phyloP scores from a whole-genome alignment of 2,888 invertebrate species.

The Ypsolopha sequella region DNA sequence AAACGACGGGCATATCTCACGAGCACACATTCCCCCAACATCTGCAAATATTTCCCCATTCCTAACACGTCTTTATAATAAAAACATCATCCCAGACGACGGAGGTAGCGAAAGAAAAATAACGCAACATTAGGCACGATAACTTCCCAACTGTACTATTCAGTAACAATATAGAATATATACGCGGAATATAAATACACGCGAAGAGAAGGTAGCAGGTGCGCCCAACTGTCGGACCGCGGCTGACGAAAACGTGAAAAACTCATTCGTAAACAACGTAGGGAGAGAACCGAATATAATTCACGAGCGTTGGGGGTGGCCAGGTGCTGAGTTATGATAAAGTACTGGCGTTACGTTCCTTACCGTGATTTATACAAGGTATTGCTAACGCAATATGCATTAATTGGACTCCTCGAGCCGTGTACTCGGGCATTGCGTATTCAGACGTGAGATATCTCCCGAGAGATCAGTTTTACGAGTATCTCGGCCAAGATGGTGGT shows the following conservation, averaged over 20 bases:
- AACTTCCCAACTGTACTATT: constrained; percentile 53
- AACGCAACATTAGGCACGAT: constrained; percentile 51
- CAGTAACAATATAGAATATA: constrained; percentile 46
- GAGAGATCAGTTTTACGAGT: background rate
- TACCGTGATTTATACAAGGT: constrained; percentile 64
- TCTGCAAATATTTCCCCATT: constrained; percentile 47
- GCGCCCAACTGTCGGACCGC: constrained; percentile 42
- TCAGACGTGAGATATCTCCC: background rate
- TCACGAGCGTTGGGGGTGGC: constrained; percentile 28
- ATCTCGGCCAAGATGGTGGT: background rate
- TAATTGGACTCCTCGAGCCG: constrained; percentile 32
- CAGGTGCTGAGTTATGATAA: constrained; percentile 61
- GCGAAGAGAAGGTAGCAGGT: constrained; percentile 37
- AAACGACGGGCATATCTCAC: constrained; percentile 40
- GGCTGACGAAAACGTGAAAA: constrained; percentile 50
- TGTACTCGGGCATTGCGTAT: constrained; percentile 12
- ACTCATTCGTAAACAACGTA: constrained; percentile 64
- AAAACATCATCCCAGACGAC: constrained; percentile 49
- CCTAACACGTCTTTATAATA: constrained; percentile 60
- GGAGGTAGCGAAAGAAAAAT: constrained; percentile 25
- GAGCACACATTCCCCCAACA: constrained; percentile 35
- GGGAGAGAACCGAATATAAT: constrained; percentile 42
- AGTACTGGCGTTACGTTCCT: constrained; percentile 54
- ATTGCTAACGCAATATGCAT: constrained; percentile 60
- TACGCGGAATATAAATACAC: constrained; percentile 13